phyloP scores from a whole-genome alignment of 2,113 vertebrate species.

The Bos javanicus region DNA sequence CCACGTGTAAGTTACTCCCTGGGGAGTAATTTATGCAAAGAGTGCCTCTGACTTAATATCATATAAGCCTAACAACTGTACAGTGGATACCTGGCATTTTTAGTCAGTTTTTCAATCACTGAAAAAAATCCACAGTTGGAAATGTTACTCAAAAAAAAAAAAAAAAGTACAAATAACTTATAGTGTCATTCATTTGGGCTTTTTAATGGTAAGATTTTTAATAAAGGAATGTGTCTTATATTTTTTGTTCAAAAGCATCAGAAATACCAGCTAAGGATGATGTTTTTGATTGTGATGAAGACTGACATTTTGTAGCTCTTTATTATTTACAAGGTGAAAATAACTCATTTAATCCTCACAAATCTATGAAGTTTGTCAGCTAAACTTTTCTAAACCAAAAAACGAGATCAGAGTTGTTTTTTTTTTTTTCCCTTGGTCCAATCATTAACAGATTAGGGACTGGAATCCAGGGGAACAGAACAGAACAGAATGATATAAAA shows the following conservation, averaged over 20 bases:
- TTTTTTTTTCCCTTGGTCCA: not conserved
- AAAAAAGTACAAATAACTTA: not conserved
- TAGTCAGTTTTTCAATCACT: constrained; percentile 36
- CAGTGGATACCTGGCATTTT: constrained; percentile 37
- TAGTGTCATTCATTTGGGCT: not conserved
- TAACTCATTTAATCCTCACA: not conserved
- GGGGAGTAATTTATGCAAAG: constrained; percentile 75
- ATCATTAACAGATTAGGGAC: not conserved
- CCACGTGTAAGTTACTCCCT: constrained; percentile 67
- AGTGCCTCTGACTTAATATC: constrained; percentile 54
- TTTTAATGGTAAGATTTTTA: constrained; percentile 23
- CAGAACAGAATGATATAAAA: not conserved
- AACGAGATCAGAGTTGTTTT: not conserved
- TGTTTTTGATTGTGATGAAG: not conserved
- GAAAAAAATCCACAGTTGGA: constrained; percentile 32
- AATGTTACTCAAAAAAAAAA: not conserved
- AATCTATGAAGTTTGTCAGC: not conserved
- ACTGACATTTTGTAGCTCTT: not conserved
- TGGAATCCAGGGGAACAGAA: not conserved
- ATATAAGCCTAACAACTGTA: constrained; percentile 57
- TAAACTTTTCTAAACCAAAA: constrained; percentile 1
- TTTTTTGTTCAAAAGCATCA: not conserved
- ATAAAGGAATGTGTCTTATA: not conserved
- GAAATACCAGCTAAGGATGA: not conserved
- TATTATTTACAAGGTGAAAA: not conserved